phyloP scores from a whole-genome alignment of 2,113 vertebrate genomes.

The Labeo rohita region DNA sequence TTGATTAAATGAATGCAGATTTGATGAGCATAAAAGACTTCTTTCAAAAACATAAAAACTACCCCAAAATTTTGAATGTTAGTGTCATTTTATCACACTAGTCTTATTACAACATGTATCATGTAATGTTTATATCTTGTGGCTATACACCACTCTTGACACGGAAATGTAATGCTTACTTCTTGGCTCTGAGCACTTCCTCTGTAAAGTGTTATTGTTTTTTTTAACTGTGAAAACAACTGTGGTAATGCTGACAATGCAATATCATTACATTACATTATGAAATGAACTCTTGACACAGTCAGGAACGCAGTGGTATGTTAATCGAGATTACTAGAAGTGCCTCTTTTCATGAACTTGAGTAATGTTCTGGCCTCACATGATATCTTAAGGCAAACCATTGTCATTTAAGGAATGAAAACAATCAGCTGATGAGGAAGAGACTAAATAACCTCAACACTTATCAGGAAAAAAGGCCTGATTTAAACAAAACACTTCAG shows the following conservation, averaged over 20 bases:
- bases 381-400: neutral
- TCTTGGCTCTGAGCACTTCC: neutral
- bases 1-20: neutral
- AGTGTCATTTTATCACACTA: neutral
- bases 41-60: neutral
- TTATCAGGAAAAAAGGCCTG: neutral
- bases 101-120: neutral
- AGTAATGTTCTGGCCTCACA: neutral
- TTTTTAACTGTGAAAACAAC: neutral
- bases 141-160: neutral
- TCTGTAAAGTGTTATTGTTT: neutral
- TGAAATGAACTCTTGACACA: neutral
- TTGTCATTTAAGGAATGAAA: neutral
- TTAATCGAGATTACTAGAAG: neutral
- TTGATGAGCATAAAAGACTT: neutral
- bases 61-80: neutral
- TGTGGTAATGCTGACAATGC: neutral
- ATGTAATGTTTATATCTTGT: conserved; percentile 3
- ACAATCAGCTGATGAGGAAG: neutral
- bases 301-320: neutral
- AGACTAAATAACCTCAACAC: neutral
- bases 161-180: neutral
- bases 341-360: neutral
- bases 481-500: conserved; percentile 10
- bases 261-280: neutral